Conservation (phyloP, 2,113 vertebrate species). For the Eolophus roseicapilla region DNA sequence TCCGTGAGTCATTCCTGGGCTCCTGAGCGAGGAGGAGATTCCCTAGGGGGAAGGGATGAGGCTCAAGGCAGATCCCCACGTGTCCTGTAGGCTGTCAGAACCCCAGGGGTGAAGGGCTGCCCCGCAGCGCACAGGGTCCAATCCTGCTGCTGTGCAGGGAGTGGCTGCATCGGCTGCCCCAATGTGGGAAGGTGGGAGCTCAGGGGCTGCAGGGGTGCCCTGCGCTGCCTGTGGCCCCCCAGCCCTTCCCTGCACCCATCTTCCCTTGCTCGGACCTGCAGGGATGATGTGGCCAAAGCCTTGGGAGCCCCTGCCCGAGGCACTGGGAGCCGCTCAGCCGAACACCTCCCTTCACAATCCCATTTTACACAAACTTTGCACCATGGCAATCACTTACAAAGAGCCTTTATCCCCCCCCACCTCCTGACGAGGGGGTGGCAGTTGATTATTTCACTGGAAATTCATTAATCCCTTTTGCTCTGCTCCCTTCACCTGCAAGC, state of each 20-base stretch:
- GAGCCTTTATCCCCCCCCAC: neutral
- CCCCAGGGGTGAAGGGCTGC: neutral
- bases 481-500: neutral
- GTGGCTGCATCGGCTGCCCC: neutral
- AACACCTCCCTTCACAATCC: neutral
- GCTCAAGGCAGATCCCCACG: neutral
- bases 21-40: conserved; percentile 55
- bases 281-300: rapidly evolving
- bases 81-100: neutral
- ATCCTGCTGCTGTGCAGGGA: neutral
- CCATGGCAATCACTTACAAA: neutral
- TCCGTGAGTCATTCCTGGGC: neutral
- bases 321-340: rapidly evolving
- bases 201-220: neutral
- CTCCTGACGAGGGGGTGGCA: neutral
- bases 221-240: neutral
- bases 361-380: neutral
- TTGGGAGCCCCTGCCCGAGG: rapidly evolving
- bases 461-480: neutral
- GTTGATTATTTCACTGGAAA: neutral
- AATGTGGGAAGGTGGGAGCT: neutral
- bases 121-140: rapidly evolving
- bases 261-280: neutral
- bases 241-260: rapidly evolving
- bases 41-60: neutral